Conservation (phyloP, 2,113 vertebrate genomes). For the Vidua macroura region DNA sequence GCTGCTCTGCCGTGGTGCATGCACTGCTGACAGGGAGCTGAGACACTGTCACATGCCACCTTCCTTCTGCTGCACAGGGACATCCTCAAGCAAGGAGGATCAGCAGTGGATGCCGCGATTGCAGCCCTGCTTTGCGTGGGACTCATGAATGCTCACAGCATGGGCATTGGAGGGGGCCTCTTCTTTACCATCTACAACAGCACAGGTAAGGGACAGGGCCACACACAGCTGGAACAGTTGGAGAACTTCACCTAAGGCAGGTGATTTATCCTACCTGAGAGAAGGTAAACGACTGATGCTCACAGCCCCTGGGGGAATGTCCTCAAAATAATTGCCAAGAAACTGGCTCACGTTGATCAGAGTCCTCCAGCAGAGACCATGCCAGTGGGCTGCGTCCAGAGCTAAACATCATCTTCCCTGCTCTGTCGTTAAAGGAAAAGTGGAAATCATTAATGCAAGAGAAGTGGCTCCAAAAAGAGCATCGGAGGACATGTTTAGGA, state of each 20-base stretch:
- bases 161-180: constrained; percentile 92
- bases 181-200: constrained; percentile 87
- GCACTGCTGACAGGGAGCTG: background rate
- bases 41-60: background rate
- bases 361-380: background rate
- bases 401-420: background rate
- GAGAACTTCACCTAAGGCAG: background rate
- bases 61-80: constrained; percentile 76
- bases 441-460: constrained; percentile 89
- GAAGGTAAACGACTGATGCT: background rate
- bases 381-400: background rate
- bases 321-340: background rate
- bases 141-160: constrained; percentile 90
- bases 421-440: constrained; percentile 75
- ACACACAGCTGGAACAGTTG: background rate
- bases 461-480: constrained; percentile 84
- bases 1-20: background rate
- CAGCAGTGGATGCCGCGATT: constrained; percentile 88
- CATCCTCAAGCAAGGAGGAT: constrained; percentile 80
- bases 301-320: background rate
- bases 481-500: constrained; percentile 81
- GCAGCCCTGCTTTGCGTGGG: constrained; percentile 87
- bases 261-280: background rate
- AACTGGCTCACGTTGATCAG: background rate
- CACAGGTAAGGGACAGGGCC: constrained; percentile 75